Percentiles rank a stretch among this genome's conserved stretches.
These are phyloP conservation scores for Phortica okadai DNA, from an alignment of 2,888 invertebrate genomes.

Conservation along the genomic window DNA sequence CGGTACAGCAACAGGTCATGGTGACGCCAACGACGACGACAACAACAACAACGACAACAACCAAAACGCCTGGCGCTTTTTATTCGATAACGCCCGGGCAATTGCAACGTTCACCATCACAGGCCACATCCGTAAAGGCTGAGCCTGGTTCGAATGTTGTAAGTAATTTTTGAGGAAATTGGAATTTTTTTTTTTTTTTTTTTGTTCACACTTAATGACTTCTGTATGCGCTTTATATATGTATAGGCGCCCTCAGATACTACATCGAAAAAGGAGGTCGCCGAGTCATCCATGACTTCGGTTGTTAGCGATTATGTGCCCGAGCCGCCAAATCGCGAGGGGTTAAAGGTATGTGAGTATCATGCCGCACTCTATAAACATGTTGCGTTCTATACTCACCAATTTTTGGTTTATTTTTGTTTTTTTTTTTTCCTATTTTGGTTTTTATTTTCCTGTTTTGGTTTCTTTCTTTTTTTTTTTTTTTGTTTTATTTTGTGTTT, in stretches of 20 bases:
- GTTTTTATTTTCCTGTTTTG: background rate
- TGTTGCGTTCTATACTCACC: background rate
- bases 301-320: slow-evolving; percentile 62
- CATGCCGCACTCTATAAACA: background rate
- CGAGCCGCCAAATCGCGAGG: slow-evolving; percentile 60
- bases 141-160: slow-evolving; percentile 72
- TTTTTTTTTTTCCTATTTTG: background rate
- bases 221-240: too few species aligned
- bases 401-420: background rate
- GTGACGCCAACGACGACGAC: slow-evolving; percentile 51
- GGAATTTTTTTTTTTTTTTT: slow-evolving; percentile 35
- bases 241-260: too few species aligned
- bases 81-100: slow-evolving; percentile 69
- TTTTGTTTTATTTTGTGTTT: background rate
- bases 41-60: slow-evolving; percentile 18
- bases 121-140: slow-evolving; percentile 73
- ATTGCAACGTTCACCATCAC: slow-evolving; percentile 67
- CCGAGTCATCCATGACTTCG: slow-evolving; percentile 76
- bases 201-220: slow-evolving; percentile 27
- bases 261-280: slow-evolving; percentile 77
- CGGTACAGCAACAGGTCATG: slow-evolving; percentile 62
- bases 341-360: slow-evolving; percentile 54
- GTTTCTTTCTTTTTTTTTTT: background rate
- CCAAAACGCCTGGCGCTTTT: slow-evolving; percentile 66
- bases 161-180: slow-evolving; percentile 45